These are phyloP conservation scores for Sarcophaga caerulescens DNA, from an alignment of 2,888 invertebrate species.

Conservation along the genomic window DNA sequence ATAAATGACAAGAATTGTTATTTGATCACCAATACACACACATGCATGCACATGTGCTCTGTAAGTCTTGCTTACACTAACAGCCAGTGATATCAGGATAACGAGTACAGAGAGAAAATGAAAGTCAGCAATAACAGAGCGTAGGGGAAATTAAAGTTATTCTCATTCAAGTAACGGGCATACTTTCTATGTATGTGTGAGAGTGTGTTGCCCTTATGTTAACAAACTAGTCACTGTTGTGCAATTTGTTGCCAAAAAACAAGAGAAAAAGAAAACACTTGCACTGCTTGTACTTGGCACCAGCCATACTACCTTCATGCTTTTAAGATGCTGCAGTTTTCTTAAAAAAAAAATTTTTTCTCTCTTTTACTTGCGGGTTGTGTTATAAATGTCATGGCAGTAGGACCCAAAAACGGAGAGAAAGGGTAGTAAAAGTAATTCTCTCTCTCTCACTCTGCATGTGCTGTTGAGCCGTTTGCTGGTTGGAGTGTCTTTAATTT, in stretches of 20 bases:
- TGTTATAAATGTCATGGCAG: background rate
- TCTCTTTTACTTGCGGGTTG: background rate
- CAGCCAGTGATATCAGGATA: too few relatives aligned
- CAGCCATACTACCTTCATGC: too few relatives aligned
- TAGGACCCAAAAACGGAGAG: background rate
- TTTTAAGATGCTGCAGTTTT: background rate
- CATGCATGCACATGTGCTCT: background rate
- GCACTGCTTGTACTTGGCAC: conserved; percentile 7
- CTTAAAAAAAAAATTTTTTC: background rate
- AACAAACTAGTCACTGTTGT: conserved; percentile 38
- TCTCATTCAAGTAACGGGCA: background rate
- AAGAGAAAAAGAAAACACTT: background rate
- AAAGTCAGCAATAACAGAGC: too few relatives aligned
- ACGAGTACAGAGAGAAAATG: too few relatives aligned
- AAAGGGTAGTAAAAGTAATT: background rate
- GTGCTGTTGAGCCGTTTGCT: conserved; percentile 5
- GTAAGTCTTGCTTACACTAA: too few relatives aligned
- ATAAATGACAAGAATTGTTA: background rate
- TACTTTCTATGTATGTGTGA: background rate
- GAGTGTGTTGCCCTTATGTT: background rate
- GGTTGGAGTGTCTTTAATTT: conserved; percentile 12
- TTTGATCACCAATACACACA: background rate
- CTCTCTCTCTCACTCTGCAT: background rate
- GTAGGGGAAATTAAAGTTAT: too few relatives aligned
- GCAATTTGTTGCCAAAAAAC: conserved; percentile 41